Evolutionary conservation across 2,888 invertebrate genomes (phyloP).

Genomic region (Caenorhabditis parvicauda): DNA sequence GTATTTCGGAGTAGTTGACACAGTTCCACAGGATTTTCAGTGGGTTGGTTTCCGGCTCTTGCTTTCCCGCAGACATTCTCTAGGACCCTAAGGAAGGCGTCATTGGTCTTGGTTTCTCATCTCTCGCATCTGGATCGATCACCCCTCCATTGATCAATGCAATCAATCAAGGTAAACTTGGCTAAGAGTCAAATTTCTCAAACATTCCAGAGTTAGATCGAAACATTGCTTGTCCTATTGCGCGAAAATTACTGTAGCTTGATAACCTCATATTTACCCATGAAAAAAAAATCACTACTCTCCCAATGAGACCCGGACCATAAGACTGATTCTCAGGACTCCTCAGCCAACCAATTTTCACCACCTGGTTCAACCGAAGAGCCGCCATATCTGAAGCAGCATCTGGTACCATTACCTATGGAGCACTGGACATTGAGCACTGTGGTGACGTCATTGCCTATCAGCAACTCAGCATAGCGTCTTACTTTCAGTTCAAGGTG

Average conservation of each 20-base stretch:
- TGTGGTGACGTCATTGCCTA: slow-evolving; percentile 37
- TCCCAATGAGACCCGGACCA: too few relatives aligned
- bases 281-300: too few relatives aligned
- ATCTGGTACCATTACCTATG: slow-evolving; percentile 43
- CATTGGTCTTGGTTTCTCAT: slow-evolving; percentile 32
- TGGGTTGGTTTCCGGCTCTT: slow-evolving; percentile 11
- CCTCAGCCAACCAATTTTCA: slow-evolving; percentile 39
- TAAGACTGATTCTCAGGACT: too few relatives aligned
- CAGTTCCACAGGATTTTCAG: slow-evolving; percentile 41
- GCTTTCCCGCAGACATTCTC: too few relatives aligned
- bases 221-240: too few relatives aligned
- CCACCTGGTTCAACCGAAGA: slow-evolving; percentile 33
- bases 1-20: slow-evolving; percentile 47
- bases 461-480: slow-evolving; percentile 18
- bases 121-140: slow-evolving; percentile 32
- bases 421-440: slow-evolving; percentile 33
- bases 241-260: too few relatives aligned
- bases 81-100: slow-evolving; percentile 40
- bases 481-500: slow-evolving; percentile 30
- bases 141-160: slow-evolving; percentile 32
- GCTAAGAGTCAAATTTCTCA: too few relatives aligned
- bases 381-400: slow-evolving; percentile 22
- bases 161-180: slow-evolving; percentile 31
- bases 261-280: too few relatives aligned
- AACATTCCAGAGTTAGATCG: too few relatives aligned